phyloP scores from a whole-genome alignment of 2,888 invertebrate species.

The Bhutanitis thaidina region DNA sequence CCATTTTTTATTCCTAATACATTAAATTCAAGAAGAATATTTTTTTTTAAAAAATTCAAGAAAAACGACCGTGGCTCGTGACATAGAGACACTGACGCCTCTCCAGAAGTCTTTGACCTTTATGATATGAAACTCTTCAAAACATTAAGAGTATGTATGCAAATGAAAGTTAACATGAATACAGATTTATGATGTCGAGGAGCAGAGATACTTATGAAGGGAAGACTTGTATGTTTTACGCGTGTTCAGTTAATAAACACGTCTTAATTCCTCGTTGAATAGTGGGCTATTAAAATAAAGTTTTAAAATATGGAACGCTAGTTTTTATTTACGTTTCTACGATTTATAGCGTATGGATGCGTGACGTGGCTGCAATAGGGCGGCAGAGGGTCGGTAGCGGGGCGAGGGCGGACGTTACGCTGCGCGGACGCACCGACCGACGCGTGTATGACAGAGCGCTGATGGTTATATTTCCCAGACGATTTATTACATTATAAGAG shows the following conservation, averaged over 20 bases:
- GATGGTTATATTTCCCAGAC: constrained; percentile 78
- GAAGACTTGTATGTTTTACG: constrained; percentile 68
- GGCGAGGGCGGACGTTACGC: constrained; percentile 27
- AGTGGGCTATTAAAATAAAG: constrained; percentile 76
- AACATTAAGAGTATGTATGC: not conserved
- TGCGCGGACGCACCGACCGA: constrained; percentile 36
- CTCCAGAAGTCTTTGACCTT: too few species aligned
- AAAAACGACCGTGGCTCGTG: too few species aligned
- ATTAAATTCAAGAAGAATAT: too few species aligned
- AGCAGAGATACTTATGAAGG: constrained; percentile 61
- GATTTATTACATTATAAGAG: constrained; percentile 78
- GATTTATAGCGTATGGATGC: constrained; percentile 67
- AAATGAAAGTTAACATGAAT: constrained; percentile 24
- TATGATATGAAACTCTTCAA: constrained; percentile 1
- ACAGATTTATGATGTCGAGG: constrained; percentile 55
- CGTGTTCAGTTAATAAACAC: constrained; percentile 72
- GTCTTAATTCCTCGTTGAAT: constrained; percentile 74
- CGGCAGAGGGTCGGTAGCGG: constrained; percentile 24
- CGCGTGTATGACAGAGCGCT: constrained; percentile 71
- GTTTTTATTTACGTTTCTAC: constrained; percentile 70
- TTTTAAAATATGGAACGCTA: constrained; percentile 75
- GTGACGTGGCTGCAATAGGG: constrained; percentile 39
- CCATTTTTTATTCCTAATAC: too few species aligned
- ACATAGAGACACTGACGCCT: too few species aligned
- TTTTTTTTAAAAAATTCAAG: too few species aligned